Conservation (phyloP, 2,797 vertebrate species). For the Antennarius maculatus region DNA sequence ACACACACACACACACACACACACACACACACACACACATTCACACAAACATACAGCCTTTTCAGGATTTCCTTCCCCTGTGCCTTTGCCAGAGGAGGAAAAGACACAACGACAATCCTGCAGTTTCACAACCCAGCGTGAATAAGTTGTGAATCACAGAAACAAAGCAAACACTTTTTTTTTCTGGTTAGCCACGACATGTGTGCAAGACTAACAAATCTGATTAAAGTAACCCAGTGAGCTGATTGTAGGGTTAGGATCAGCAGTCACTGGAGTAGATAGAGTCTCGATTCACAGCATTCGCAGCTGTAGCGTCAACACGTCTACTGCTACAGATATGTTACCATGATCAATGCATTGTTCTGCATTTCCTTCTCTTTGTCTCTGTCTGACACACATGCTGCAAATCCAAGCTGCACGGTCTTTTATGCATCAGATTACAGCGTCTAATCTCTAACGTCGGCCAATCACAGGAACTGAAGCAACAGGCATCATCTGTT, state of each 20-base stretch:
- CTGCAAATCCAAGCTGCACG: constrained; percentile 27
- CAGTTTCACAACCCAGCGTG: constrained; percentile 56
- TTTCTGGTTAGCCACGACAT: constrained; percentile 60
- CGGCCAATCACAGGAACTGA: constrained; percentile 37
- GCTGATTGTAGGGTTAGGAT: constrained; percentile 60
- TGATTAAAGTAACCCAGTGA: constrained; percentile 76
- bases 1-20: constrained; percentile 27
- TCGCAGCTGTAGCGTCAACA: constrained; percentile 5
- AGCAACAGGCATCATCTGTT: constrained; percentile 31
- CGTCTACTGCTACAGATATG: not conserved
- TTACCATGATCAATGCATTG: not conserved
- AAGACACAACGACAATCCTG: constrained; percentile 41
- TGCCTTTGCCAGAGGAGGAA: constrained; percentile 62
- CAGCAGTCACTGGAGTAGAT: constrained; percentile 62
- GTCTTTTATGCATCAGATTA: constrained; percentile 63
- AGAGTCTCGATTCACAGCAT: constrained; percentile 27
- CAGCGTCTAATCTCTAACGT: constrained; percentile 58
- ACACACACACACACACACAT: constrained; percentile 28
- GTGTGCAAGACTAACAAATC: constrained; percentile 75
- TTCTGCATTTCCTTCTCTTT: not conserved
- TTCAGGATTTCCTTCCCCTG: constrained; percentile 71
- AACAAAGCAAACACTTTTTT: constrained; percentile 31
- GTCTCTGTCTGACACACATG: constrained; percentile 1
- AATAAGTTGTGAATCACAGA: constrained; percentile 50
- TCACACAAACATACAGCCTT: constrained; percentile 33